Evolutionary conservation across 2,797 vertebrate species (phyloP), one percentile per base, ranked within the genome.

Genomic region (Mustela erminea): DNA sequence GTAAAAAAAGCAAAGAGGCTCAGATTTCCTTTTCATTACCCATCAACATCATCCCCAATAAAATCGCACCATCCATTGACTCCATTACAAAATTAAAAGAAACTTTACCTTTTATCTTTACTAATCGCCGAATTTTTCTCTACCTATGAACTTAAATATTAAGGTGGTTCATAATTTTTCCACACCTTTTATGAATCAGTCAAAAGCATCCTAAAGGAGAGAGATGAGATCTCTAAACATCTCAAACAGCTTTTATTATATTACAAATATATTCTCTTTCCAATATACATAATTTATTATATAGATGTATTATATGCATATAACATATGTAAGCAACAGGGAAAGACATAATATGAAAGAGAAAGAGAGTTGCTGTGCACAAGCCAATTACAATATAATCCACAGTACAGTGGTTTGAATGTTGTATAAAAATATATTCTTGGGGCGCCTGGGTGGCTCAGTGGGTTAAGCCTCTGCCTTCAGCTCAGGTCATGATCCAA

Each of bases 111-210:
- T 64, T 87, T 82, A 92, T 60, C 29, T 84, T 58, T 91, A 84
- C 64, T 82, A 80, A 87, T 86, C 54, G 74, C 21, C 43, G 11
- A 49, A 25, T 94, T 87, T 78, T 78, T 21, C 4, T 66, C 43
- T 38, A 82, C 12, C 13, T 68, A 58, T 49, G 20, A 97, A 70
- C 17, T 83, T 87, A 87, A 87, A 64, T 95, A 60, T 87, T 70
- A 90, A 35, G 21, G 27, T 85, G 23, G 1, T 62, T 93, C 80
- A 3, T 52, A 87, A 83, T 64, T 49, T 43, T 49, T 25, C 21
- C n/a, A 56, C 1, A 88, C 17, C 35, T 86, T 93, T 43, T 74
- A 66, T 13, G 46, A 95, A 21, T 20, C 11, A 43, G 1, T 82
- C 46, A 62, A 80, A 96, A 56, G 15, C 29, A 86, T 29, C 46